These are phyloP conservation scores for Melipona bicolor DNA, from an alignment of 2,888 invertebrate species.

Conservation along the genomic window DNA sequence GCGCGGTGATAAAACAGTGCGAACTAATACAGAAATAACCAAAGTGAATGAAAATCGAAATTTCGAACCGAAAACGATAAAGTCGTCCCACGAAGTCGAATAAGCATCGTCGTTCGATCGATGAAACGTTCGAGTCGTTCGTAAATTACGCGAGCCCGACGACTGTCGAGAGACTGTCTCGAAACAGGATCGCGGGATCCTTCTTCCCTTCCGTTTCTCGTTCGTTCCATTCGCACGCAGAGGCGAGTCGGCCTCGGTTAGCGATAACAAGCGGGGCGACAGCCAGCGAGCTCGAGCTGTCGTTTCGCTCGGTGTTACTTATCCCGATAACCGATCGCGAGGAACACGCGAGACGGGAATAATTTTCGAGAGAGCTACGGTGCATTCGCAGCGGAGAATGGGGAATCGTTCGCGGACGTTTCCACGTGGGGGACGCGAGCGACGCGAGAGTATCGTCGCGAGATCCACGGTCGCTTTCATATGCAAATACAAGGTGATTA, in stretches of 20 bases:
- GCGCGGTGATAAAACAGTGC: too few species aligned
- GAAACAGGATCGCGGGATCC: not conserved
- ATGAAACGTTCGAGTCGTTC: not conserved
- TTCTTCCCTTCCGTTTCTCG: slow-evolving; percentile 1
- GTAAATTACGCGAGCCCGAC: not conserved
- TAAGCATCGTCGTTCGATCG: not conserved
- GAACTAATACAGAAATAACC: too few species aligned
- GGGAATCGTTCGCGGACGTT: slow-evolving; percentile 36
- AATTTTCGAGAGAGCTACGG: not conserved
- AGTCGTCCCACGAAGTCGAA: not conserved
- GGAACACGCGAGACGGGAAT: slow-evolving; percentile 4
- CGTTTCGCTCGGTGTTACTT: not conserved
- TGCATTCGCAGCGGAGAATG: not conserved
- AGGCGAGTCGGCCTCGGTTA: not conserved
- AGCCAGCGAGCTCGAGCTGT: not conserved
- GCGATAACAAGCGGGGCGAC: slow-evolving; percentile 5
- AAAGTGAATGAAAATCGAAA: too few species aligned
- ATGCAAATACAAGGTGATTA: slow-evolving; percentile 63
- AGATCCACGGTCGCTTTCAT: slow-evolving; percentile 58
- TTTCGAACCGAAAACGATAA: too few species aligned
- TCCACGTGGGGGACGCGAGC: slow-evolving; percentile 18
- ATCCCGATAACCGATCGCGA: not conserved
- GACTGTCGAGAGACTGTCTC: too few species aligned
- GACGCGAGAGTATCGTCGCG: slow-evolving; percentile 49
- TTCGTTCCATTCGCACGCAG: slow-evolving; percentile 6